phyloP scores from a whole-genome alignment of 2,888 invertebrate genomes.

The Nomada fabriciana region DNA sequence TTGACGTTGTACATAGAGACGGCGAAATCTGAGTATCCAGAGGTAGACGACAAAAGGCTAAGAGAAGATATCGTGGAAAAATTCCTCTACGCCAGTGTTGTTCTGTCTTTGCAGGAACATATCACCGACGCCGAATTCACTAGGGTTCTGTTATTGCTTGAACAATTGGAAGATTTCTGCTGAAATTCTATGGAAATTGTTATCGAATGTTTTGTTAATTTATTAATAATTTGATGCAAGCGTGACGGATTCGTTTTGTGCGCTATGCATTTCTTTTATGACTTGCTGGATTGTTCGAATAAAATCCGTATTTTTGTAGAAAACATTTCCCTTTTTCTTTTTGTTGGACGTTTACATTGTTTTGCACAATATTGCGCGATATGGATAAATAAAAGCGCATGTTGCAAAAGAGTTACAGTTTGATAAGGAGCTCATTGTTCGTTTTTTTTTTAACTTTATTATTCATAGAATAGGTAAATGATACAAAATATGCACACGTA shows the following conservation, averaged over 20 bases:
- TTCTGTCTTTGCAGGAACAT: slow-evolving; percentile 51
- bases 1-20: slow-evolving; percentile 61
- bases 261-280: not conserved
- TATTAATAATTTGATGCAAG: not conserved
- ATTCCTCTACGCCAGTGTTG: slow-evolving; percentile 50
- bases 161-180: slow-evolving; percentile 45
- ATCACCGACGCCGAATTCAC: slow-evolving; percentile 44
- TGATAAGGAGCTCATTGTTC: no score
- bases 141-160: slow-evolving; percentile 35
- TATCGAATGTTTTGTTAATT: not conserved
- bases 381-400: no score
- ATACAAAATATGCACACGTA: no score
- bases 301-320: not conserved
- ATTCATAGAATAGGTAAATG: no score
- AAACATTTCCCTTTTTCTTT: no score
- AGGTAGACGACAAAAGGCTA: slow-evolving; percentile 38
- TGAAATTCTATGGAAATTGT: slow-evolving; percentile 1
- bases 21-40: slow-evolving; percentile 52
- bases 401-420: no score
- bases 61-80: slow-evolving; percentile 57
- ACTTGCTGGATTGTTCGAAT: not conserved
- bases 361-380: no score
- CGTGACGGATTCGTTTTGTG: no score
- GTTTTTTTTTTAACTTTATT: no score
- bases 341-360: no score